phyloP scores from a whole-genome alignment of 2,113 vertebrate species.

The Pedionomus torquatus region DNA sequence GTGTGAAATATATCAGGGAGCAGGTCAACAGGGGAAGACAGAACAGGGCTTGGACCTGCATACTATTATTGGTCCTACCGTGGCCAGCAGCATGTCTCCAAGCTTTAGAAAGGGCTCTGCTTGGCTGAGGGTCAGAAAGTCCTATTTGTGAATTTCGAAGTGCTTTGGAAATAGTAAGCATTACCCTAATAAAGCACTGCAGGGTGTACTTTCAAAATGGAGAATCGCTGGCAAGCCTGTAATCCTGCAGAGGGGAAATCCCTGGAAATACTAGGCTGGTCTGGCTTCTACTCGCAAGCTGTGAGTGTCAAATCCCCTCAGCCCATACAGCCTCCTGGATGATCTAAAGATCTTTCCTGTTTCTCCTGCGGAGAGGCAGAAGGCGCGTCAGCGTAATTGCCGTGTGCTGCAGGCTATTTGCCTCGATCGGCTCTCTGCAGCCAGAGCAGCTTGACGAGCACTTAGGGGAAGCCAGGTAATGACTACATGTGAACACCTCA shows the following conservation, averaged over 20 bases:
- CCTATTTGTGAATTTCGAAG: background rate
- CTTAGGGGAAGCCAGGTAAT: background rate
- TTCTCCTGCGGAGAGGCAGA: background rate
- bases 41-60: background rate
- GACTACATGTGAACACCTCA: background rate
- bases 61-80: background rate
- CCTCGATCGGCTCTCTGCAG: background rate
- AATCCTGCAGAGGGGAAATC: slow-evolving; percentile 15
- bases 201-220: slow-evolving; percentile 1
- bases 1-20: background rate
- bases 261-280: slow-evolving; percentile 1
- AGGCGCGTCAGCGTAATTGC: background rate
- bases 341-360: slow-evolving; percentile 33
- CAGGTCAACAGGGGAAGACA: background rate
- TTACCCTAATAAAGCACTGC: background rate
- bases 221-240: slow-evolving; percentile 14
- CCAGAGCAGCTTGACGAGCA: background rate
- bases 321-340: background rate
- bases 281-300: background rate
- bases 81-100: background rate
- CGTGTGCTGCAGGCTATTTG: background rate
- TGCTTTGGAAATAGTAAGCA: background rate
- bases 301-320: background rate
- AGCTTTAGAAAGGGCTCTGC: background rate
- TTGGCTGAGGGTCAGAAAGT: background rate